Evolutionary conservation across 2,888 invertebrate species (phyloP), one percentile per base, ranked within the genome.

Genomic region (Sinhomidia bicolor): DNA sequence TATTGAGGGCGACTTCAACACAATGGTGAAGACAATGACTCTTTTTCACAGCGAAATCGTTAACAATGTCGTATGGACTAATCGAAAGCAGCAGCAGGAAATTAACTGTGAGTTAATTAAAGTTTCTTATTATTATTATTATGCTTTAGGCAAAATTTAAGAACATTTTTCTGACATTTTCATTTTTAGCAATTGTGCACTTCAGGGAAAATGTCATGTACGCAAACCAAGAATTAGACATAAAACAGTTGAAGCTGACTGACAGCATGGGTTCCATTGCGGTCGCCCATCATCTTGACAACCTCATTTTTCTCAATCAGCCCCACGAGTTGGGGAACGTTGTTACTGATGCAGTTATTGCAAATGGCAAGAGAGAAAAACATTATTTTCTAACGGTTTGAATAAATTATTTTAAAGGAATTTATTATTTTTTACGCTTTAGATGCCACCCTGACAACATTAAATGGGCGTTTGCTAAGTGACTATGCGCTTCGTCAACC

Each of bases 381-480:
- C n/a, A n/a, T n/a, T n/a, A n/a, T n/a, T n/a, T n/a, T n/a, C n/a
- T n/a, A n/a, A n/a, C n/a, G n/a, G n/a, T n/a, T n/a, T n/a, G n/a
- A n/a, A n/a, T n/a, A n/a, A n/a, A n/a, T n/a, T n/a, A n/a, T n/a
- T n/a, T n/a, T n/a, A n/a, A n/a, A n/a, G n/a, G n/a, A n/a, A n/a
- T n/a, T n/a, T n/a, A n/a, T n/a, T n/a, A n/a, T n/a, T n/a, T n/a
- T n/a, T n/a, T n/a, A n/a, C n/a, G n/a, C 65, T 57, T 26, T 51
- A 41, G 41, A 29, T n/a, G 60, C 17, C n/a, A 9, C 23, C 14
- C 4, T 68, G 3, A 51, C 51, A 41, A 44, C 14, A 10, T 20
- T 91, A 17, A 92, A 91, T 71, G 90, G 89, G 9, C 82, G 76
- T n/a, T 60, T 76, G 1, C n/a, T 90, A 5, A 9, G 23, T 0